Evolutionary conservation across 2,797 vertebrate species (phyloP).

Genomic region (Decapterus maruadsi): DNA sequence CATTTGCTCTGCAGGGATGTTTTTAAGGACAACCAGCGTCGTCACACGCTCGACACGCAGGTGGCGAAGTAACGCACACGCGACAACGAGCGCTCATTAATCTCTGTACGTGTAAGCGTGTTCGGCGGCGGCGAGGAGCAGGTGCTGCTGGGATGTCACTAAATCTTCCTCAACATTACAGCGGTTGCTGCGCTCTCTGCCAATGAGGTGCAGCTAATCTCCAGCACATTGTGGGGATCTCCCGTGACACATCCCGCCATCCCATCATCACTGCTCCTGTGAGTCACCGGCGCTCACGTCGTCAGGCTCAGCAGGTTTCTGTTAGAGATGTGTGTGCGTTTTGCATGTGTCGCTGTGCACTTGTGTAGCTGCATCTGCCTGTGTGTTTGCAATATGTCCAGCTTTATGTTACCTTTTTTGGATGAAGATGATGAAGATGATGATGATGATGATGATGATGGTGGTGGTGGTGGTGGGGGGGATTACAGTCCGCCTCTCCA

Average conservation of each 20-base stretch:
- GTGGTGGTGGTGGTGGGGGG: constrained; percentile 18
- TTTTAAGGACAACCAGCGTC: constrained; percentile 35
- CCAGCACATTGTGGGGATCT: constrained; percentile 56
- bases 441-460: not conserved
- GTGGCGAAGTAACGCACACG: not conserved
- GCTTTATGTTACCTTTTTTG: constrained; percentile 15
- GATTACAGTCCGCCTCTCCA: constrained; percentile 66
- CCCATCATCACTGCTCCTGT: constrained; percentile 50
- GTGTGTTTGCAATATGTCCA: constrained; percentile 30
- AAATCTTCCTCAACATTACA: constrained; percentile 40
- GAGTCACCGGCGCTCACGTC: constrained; percentile 41
- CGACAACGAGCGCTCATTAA: constrained; percentile 11
- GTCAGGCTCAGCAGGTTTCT: not conserved
- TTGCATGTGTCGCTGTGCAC: not conserved
- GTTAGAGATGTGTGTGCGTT: constrained; percentile 19
- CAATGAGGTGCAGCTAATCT: constrained; percentile 53
- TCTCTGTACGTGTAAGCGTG: constrained; percentile 3
- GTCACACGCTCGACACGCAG: not conserved
- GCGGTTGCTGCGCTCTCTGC: constrained; percentile 28
- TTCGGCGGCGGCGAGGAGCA: not conserved
- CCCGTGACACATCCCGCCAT: constrained; percentile 55
- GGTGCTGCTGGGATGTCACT: constrained; percentile 28
- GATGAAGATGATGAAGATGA: not conserved
- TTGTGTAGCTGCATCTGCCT: constrained; percentile 12
- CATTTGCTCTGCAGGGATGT: constrained; percentile 25